Evolutionary conservation across 2,797 vertebrate genomes (phyloP).

Genomic region (Pristis pectinata): DNA sequence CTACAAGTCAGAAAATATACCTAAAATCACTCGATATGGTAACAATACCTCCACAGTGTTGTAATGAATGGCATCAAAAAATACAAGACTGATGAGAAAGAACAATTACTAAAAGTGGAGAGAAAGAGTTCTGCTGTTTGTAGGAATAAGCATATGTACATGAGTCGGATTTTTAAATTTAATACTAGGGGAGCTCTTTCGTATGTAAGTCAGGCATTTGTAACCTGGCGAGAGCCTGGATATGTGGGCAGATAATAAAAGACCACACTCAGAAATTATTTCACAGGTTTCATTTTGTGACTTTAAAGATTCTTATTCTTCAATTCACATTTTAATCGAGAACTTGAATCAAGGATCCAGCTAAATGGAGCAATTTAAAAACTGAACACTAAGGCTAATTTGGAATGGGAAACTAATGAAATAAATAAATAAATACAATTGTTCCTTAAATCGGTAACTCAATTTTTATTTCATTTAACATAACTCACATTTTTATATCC

Average conservation of each 20-base stretch:
- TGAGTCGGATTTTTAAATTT: no score
- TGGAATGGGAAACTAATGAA: not conserved
- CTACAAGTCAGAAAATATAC: no score
- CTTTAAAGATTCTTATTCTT: not conserved
- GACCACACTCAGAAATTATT: not conserved
- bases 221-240: not conserved
- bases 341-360: not conserved
- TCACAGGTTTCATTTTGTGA: constrained; percentile 51
- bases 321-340: not conserved
- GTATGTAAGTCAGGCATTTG: no score
- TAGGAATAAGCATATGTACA: no score
- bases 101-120: no score
- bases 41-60: no score
- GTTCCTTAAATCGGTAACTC: not conserved
- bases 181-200: no score
- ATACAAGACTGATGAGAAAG: no score
- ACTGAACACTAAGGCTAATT: not conserved
- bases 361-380: not conserved
- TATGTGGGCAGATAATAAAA: not conserved
- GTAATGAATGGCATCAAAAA: no score
- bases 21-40: no score
- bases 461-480: constrained; percentile 12
- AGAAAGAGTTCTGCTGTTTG: no score
- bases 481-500: not conserved
- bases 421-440: constrained; percentile 2